Evolutionary conservation across 2,888 invertebrate genomes (phyloP).

Genomic region (Drosophila conformis): DNA sequence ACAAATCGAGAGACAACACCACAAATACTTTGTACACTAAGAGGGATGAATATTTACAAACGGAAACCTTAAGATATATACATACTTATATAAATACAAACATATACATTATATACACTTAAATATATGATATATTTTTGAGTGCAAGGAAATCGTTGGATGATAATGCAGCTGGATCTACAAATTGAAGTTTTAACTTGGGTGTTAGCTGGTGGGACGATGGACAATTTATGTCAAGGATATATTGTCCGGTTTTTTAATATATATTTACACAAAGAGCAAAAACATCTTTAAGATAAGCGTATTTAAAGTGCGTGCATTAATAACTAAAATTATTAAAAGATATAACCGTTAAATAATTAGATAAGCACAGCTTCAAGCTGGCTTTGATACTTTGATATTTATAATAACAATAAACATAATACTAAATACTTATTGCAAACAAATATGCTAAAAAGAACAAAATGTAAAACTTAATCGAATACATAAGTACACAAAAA

Average conservation of each 20-base stretch:
- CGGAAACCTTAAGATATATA: constrained; percentile 57
- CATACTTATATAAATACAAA: constrained; percentile 46
- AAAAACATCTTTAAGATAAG: constrained; percentile 71
- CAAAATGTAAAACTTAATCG: constrained; percentile 38
- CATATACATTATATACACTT: constrained; percentile 50
- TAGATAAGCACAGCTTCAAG: constrained; percentile 62
- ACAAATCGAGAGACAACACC: constrained; percentile 45
- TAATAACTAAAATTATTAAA: constrained; percentile 52
- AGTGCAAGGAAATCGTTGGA: constrained; percentile 68
- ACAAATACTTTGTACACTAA: constrained; percentile 70
- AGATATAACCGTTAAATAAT: constrained; percentile 50
- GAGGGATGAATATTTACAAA: constrained; percentile 69
- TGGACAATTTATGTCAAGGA: constrained; percentile 52
- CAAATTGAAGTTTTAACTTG: constrained; percentile 65
- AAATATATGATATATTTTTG: constrained; percentile 61
- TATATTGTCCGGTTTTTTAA: constrained; percentile 70
- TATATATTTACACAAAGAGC: constrained; percentile 65
- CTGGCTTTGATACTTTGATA: constrained; percentile 58
- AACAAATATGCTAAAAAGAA: constrained; percentile 37
- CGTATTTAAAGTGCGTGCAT: constrained; percentile 53
- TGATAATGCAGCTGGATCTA: constrained; percentile 54
- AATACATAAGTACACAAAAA: constrained; percentile 13
- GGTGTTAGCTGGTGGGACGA: constrained; percentile 48
- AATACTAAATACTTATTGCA: constrained; percentile 41
- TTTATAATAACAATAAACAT: constrained; percentile 42